Percentiles rank a stretch among this genome's conserved stretches.
Conservation (phyloP, 1,140 invertebrate species). For the Bilobella aurantiaca region DNA sequence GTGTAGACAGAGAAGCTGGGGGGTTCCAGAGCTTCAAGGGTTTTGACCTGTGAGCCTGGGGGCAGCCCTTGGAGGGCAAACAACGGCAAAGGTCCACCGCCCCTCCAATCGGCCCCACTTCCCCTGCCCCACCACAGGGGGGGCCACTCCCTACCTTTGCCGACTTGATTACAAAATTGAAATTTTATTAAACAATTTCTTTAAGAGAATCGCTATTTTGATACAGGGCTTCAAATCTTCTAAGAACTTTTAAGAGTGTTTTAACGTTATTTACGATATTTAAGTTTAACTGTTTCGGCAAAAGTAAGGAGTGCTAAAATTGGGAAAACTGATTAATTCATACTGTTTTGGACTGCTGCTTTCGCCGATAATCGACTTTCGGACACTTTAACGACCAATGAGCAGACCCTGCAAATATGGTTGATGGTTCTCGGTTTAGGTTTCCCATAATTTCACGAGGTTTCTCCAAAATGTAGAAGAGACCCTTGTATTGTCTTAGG, state of each 20-base stretch:
- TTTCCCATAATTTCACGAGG: too few species aligned
- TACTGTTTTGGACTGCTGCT: not conserved
- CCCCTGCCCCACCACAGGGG: slow-evolving; percentile 27
- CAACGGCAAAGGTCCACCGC: slow-evolving; percentile 31
- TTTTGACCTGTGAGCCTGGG: slow-evolving; percentile 27
- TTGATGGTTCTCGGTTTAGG: too few species aligned
- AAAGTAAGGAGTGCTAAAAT: not conserved
- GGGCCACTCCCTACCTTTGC: slow-evolving; percentile 9
- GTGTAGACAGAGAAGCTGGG: slow-evolving; percentile 29
- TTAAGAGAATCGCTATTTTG: not conserved
- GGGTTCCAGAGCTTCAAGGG: slow-evolving; percentile 27
- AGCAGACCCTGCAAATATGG: not conserved
- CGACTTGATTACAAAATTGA: not conserved
- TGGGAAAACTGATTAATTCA: slow-evolving; percentile 1
- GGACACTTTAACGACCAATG: not conserved
- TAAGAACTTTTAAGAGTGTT: not conserved
- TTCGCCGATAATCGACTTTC: not conserved
- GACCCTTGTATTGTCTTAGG: too few species aligned
- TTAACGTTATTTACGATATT: not conserved
- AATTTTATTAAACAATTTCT: not conserved
- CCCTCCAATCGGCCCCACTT: slow-evolving; percentile 22
- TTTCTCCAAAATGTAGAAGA: too few species aligned
- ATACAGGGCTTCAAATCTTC: not conserved
- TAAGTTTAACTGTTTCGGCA: not conserved
- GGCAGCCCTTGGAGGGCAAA: slow-evolving; percentile 25